Percentiles rank a stretch among this genome's conserved stretches.
Conservation (phyloP, 2,113 vertebrate species). For the Nycticorax nycticorax region DNA sequence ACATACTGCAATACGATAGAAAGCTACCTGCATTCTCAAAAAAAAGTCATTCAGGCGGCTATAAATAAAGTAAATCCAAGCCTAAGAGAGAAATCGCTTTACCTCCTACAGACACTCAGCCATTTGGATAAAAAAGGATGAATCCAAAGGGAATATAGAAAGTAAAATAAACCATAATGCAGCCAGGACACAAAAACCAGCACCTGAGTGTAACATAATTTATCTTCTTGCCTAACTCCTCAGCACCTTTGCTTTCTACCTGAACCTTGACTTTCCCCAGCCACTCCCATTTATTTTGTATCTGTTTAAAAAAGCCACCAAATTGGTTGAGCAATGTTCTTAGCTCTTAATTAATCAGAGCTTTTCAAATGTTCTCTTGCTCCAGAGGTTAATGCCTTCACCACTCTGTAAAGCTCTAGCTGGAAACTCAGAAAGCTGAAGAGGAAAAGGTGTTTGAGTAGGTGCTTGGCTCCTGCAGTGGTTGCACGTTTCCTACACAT, state of each 20-base stretch:
- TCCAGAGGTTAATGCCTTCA: background rate
- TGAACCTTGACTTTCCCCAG: background rate
- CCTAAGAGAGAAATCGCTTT: background rate
- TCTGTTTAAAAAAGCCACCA: background rate
- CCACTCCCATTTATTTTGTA: background rate
- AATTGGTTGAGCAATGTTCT: background rate
- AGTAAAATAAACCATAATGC: background rate
- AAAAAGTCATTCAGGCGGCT: background rate
- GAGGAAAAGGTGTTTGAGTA: background rate
- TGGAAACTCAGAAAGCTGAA: background rate
- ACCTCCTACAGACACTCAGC: background rate
- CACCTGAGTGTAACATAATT: background rate
- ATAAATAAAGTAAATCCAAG: background rate
- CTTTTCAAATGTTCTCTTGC: background rate
- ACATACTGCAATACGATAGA: accelerated
- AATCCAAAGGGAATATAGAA: background rate
- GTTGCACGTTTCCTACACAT: too few species aligned
- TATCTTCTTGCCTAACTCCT: background rate
- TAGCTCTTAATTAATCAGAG: background rate
- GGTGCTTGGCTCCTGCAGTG: background rate
- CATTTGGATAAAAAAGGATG: background rate
- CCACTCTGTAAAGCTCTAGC: background rate
- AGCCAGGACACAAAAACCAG: background rate
- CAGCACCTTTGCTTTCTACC: background rate
- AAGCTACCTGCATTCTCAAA: background rate